phyloP scores from a whole-genome alignment of 2,113 vertebrate genomes.

The Microcebus lehilahytsara region DNA sequence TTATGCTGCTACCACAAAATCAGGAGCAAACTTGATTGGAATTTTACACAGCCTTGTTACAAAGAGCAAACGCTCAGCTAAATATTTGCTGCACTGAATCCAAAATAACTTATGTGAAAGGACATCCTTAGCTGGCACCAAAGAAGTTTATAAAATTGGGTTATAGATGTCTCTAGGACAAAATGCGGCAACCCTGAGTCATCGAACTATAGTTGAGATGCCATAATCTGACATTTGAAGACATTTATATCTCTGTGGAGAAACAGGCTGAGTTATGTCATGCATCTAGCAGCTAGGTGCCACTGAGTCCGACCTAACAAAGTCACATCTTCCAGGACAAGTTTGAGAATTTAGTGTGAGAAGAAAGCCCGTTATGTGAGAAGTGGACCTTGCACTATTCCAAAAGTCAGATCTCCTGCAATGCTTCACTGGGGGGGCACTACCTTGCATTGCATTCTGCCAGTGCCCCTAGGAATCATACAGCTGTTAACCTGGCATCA shows the following conservation, averaged over 20 bases:
- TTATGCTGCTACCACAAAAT: background rate
- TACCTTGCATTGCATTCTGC: background rate
- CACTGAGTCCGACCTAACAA: background rate
- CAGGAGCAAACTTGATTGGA: background rate
- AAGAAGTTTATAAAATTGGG: conserved; percentile 55
- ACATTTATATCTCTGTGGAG: background rate
- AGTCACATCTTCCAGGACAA: background rate
- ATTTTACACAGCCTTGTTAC: conserved; percentile 20
- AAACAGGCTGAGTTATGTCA: background rate
- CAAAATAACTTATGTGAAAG: conserved; percentile 36
- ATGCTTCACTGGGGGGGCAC: background rate
- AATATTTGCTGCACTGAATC: conserved; percentile 26
- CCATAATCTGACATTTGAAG: conserved; percentile 18
- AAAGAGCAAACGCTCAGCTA: conserved; percentile 43
- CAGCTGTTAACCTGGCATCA: background rate
- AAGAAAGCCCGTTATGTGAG: background rate
- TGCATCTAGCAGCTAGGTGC: background rate
- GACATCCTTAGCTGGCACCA: conserved; percentile 24
- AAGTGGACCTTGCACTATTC: background rate
- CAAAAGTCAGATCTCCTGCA: background rate
- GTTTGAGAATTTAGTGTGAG: background rate
- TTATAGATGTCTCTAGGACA: conserved; percentile 37
- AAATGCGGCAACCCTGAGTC: conserved; percentile 21
- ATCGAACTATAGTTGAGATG: background rate
- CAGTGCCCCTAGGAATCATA: background rate